Base-by-base conservation (phyloP, 1,140 invertebrate species). In the Hycleus phaleratus region DNA sequence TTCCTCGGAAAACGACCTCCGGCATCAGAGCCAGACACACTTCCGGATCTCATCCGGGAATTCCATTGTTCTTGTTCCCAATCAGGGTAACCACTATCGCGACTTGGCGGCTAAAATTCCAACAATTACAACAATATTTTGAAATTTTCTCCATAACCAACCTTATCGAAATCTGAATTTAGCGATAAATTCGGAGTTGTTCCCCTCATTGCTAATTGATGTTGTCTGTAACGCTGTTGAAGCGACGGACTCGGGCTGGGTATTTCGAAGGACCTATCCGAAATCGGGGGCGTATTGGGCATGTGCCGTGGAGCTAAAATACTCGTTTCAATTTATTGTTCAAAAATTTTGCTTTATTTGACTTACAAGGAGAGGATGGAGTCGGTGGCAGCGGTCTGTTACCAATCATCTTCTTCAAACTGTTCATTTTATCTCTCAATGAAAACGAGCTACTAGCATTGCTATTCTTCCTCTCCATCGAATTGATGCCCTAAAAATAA, bases 211-310 rank as follows among this genome's bases (percentile, higher is more conserved):
- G 77, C 76, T 59, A 79, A 71, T 64, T 84, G 83, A 61, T 86
- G 83, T 62, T 81, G 81, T 40, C 79, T 77, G 60, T 86, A 86
- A 44, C 84, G 73, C 62, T 85, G 79, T 74, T 86, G 79, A 32
- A 81, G 66, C 6, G 74, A 72, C 25, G 76, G 71, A 66, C 71
- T 73, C 3, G 67, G 65, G 51, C 71, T 72, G 4, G 65, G 63
- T n/a, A 54, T 49, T 46, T 57, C 60, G 54, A 62, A 67, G 10
- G 32, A 32, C 43, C 65, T 58, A 38, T 69, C 63, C 18, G 58
- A 53, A 38, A 38, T 53, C 9, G 56, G 45, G 38, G 54, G 60
- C 61, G 42, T 64, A 18, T 49, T 24, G 5, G 60, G 51, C 39
- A 63, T 50, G 45, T 68, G 58, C 26, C 63, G 18, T 6, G 61